Evolutionary conservation across 1,140 invertebrate species (phyloP).

Genomic region (Panulirus ornatus): DNA sequence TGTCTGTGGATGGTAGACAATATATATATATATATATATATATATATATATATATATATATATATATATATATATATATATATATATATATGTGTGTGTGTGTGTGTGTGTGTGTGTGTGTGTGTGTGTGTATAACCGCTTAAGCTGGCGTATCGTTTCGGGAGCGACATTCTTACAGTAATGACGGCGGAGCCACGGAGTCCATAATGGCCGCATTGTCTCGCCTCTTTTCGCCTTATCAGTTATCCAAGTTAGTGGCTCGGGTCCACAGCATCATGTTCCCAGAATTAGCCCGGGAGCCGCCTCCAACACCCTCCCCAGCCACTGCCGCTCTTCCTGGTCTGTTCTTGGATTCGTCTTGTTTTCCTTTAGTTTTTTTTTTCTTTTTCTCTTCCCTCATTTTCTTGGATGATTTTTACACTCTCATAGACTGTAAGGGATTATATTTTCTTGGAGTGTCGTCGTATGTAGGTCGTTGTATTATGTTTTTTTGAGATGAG

Average conservation of each 20-base stretch:
- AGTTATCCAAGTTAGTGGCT: background rate
- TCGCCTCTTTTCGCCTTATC: background rate
- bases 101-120: slow-evolving; percentile 23
- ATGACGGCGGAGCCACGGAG: too few species aligned
- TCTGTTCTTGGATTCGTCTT: background rate
- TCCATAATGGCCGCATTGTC: background rate
- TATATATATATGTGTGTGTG: background rate
- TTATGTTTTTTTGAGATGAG: too few species aligned
- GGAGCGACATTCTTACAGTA: too few species aligned
- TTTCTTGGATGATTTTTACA: too few species aligned
- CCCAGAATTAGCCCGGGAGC: too few species aligned
- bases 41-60: slow-evolving; percentile 11
- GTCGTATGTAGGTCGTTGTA: too few species aligned
- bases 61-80: background rate
- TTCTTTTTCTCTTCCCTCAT: background rate
- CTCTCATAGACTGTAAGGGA: too few species aligned
- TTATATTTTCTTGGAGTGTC: background rate
- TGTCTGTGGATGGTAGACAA: background rate
- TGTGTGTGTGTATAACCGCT: background rate
- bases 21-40: background rate
- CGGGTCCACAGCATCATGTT: background rate
- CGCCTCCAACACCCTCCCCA: background rate
- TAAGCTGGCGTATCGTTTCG: too few species aligned
- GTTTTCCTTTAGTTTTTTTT: background rate
- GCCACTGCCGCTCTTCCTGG: background rate